A percentile compares a stretch with the other conserved stretches of the same genome.
phyloP scores from a whole-genome alignment of 2,888 invertebrate species.

The Dryococelus australis region DNA sequence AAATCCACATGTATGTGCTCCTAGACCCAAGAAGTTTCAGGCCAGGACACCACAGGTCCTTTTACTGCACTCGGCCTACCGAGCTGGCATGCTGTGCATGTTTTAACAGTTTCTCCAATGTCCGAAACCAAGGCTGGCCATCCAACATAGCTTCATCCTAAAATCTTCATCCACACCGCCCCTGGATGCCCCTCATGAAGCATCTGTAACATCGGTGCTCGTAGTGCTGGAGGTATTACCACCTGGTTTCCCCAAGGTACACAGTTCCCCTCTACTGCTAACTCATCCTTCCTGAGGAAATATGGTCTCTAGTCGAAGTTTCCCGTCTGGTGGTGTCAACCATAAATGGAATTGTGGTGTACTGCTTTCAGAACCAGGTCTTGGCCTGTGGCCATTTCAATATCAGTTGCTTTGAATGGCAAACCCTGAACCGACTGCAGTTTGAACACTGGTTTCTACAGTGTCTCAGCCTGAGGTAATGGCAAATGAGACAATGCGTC shows the following conservation, averaged over 20 bases:
- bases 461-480: neutral
- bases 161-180: slow-evolving; percentile 4
- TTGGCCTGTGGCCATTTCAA: too few relatives aligned
- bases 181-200: slow-evolving; percentile 31
- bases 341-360: too few relatives aligned
- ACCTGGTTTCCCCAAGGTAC: slow-evolving; percentile 13
- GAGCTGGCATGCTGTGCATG: too few relatives aligned
- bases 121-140: too few relatives aligned
- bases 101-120: too few relatives aligned
- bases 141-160: slow-evolving; percentile 23
- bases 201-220: slow-evolving; percentile 3
- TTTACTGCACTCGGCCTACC: too few relatives aligned
- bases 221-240: neutral
- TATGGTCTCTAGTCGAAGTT: neutral
- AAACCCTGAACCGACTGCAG: too few relatives aligned
- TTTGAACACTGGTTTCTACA: neutral
- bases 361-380: too few relatives aligned
- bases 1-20: slow-evolving; percentile 36
- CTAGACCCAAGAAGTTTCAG: neutral
- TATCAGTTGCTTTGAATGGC: too few relatives aligned
- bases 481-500: slow-evolving; percentile 24
- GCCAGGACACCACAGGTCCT: slow-evolving; percentile 18
- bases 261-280: slow-evolving; percentile 12
- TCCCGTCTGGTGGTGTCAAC: too few relatives aligned
- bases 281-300: neutral